Conservation (phyloP, 2,797 vertebrate genomes). For the Spea hammondii region DNA sequence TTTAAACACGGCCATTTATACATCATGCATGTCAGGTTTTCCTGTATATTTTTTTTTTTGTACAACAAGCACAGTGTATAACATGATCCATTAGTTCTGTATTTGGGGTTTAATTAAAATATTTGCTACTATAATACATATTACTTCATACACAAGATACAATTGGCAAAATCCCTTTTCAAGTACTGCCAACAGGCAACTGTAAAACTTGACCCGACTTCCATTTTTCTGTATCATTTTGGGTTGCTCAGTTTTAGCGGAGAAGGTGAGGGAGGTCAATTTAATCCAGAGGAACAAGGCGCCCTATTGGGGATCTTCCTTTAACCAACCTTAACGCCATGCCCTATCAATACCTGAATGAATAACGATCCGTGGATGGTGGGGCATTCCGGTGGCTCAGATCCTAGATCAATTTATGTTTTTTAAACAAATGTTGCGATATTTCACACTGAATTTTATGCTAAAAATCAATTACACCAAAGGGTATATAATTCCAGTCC, state of each 20-base stretch:
- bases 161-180: neutral
- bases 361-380: too few relatives aligned
- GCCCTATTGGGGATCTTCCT: too few relatives aligned
- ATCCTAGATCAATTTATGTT: too few relatives aligned
- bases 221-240: neutral
- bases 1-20: slow-evolving; percentile 63
- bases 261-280: neutral
- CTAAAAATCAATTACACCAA: too few relatives aligned
- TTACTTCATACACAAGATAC: slow-evolving; percentile 22
- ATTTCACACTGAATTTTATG: too few relatives aligned
- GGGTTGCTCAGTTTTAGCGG: neutral
- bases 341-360: too few relatives aligned
- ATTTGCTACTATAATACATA: slow-evolving; percentile 33
- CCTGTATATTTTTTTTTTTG: slow-evolving; percentile 49
- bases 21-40: slow-evolving; percentile 46
- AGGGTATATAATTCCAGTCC: too few relatives aligned
- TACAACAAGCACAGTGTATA: slow-evolving; percentile 52
- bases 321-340: too few relatives aligned
- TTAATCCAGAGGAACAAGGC: too few relatives aligned
- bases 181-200: slow-evolving; percentile 11
- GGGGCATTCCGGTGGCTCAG: too few relatives aligned
- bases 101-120: slow-evolving; percentile 53
- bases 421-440: too few relatives aligned
- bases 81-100: slow-evolving; percentile 59
- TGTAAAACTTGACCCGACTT: slow-evolving; percentile 27